Evolutionary conservation across 1,140 invertebrate species (phyloP), one percentile per base, ranked within the genome.

Genomic region (Plutomurus gul): DNA sequence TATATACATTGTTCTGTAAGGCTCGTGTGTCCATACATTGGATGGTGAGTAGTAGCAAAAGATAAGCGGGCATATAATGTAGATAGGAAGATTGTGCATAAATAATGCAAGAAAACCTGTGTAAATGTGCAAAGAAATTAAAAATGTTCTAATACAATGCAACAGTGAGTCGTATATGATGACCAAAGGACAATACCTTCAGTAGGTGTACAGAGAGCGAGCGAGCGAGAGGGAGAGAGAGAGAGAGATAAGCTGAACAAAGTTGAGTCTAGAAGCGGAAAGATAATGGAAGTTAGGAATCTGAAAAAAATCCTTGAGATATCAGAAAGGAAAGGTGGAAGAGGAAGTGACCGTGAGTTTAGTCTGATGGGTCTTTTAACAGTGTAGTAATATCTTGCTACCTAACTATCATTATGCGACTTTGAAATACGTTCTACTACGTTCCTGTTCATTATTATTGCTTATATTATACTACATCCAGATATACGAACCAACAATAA

Each of bases 281-380:
- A 65, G 56, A 65, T 65, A 65, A 65, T 65, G 56, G 56, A 65
- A 65, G 56, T 65, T 65, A 65, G 56, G 56, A 65, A 65, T 65
- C 56, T 65, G 56, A 65, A 49, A 78, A 37, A 65, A 71, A 71
- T n/a, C 76, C 76, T 78, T 78, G 76, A 78, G 65, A 78, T 60
- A 72, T 78, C 76, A 78, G 76, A 78, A 78, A 78, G 76, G 76
- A 78, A 78, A 81, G 71, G 79, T 81, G 75, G 75, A 81, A 77
- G 75, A 77, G 79, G 79, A 81, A 81, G 76, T 81, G 79, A 77
- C 79, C 79, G 75, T 81, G 79, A 81, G 77, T 81, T 75, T 51
- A 22, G 43, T 80, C 75, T 49, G 73, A 49, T 39, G 72, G 73
- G 40, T 46, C 73, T 72, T 46, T 72, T 37, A 40, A 65, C 36